phyloP scores from a whole-genome alignment of 1,140 invertebrate species.

The Pseudomyrmex sp. region DNA sequence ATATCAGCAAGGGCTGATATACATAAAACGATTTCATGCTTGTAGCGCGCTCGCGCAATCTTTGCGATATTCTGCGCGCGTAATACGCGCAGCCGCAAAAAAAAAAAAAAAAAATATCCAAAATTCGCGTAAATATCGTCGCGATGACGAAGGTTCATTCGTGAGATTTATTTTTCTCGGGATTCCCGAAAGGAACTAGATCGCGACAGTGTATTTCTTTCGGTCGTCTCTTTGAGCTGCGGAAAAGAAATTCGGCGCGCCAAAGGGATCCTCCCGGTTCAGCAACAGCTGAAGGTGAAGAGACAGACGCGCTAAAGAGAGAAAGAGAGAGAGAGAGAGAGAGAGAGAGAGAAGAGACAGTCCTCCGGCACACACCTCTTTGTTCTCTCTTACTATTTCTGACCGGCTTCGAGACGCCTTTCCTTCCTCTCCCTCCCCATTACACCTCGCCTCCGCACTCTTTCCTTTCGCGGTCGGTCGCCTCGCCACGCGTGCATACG shows the following conservation, averaged over 20 bases:
- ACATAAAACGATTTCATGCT: background rate
- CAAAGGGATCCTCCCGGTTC: constrained; percentile 8
- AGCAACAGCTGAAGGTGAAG: constrained; percentile 1
- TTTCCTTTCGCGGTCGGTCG: constrained; percentile 61
- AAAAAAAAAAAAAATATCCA: too few relatives aligned
- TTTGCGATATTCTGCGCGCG: constrained; percentile 24
- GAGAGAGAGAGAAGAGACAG: background rate
- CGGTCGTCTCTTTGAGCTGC: constrained; percentile 10
- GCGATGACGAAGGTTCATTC: background rate
- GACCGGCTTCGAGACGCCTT: constrained; percentile 61
- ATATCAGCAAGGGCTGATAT: too few relatives aligned
- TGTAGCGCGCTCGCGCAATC: background rate
- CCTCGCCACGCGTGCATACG: constrained; percentile 46
- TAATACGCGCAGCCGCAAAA: background rate
- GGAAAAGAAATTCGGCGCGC: constrained; percentile 23
- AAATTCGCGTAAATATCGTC: background rate
- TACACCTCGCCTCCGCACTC: constrained; percentile 24
- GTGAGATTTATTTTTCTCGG: constrained; percentile 56
- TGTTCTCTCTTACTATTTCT: constrained; percentile 70
- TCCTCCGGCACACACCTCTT: constrained; percentile 39
- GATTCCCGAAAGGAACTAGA: constrained; percentile 45
- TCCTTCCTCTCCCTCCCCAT: too few relatives aligned
- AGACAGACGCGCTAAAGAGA: constrained; percentile 1
- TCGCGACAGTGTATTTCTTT: constrained; percentile 43
- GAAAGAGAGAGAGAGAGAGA: background rate